Base-by-base conservation (phyloP, 2,888 invertebrate species). In the Philonicus albiceps region DNA sequence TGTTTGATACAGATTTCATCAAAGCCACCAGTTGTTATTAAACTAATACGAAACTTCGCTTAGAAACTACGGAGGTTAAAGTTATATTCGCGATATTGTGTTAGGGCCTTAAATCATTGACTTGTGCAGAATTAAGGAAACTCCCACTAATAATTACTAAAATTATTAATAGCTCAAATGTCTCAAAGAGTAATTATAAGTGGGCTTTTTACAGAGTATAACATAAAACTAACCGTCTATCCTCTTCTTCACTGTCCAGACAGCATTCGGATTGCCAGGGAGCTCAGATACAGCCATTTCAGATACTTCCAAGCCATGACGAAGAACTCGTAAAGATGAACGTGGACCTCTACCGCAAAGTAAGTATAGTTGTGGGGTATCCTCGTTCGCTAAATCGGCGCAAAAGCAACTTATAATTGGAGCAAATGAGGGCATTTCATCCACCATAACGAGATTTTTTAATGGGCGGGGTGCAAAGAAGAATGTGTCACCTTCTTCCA, bases 261-360 rank as follows among this genome's bases (percentile, higher is more conserved):
- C 99, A 90, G 99, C 99, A 93, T 99, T 99, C 2, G 99, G 99
- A 91, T 98, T 99, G 91, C 99, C 99, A n/a, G 99, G 99, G 89
- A 99, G 93, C 93, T 99, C 99, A 31, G 99, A 99, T 2, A 99
- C 99, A 87, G 99, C 99, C 99, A 99, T 99, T 93, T 99, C 99
- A 0, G 98, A 97, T 1, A 99, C 99, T 94, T 99, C 99, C 83
- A 99, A 93, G 89, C 99, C 99, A 92, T 99, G 99, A 31, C 99
- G 94, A 11, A 99, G 93, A 0, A 99, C 98, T 90, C 98, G 94
- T 74, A 99, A 92, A 0, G 98, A 96, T 0, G 99, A 99, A 74
- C 99, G 94, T 0, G 99, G 97, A 0, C 99, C 99, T 88, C 99
- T 94, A 0, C 99, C 99, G 93, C 99, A 99, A 2, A 98, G 94